phyloP scores from a whole-genome alignment of 1,140 invertebrate species.

The Cephus cinctus region DNA sequence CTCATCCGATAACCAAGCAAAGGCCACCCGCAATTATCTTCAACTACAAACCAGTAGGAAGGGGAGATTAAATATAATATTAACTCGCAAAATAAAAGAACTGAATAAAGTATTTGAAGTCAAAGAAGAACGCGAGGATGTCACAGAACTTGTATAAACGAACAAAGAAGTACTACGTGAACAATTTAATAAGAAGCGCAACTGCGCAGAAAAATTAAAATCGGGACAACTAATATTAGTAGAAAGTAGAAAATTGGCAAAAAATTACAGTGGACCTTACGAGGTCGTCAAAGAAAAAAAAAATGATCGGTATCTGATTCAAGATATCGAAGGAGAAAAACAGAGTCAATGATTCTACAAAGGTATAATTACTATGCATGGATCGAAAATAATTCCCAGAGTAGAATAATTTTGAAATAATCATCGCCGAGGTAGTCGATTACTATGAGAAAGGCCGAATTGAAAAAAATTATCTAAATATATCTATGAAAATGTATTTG shows the following conservation, averaged over 20 bases:
- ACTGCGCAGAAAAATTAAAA: too few relatives aligned
- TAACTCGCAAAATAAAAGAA: slow-evolving; percentile 6
- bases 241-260: too few relatives aligned
- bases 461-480: neutral
- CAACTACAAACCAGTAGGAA: slow-evolving; percentile 5
- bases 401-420: slow-evolving; percentile 2
- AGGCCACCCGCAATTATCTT: slow-evolving; percentile 5
- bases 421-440: slow-evolving; percentile 6
- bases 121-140: slow-evolving; percentile 7
- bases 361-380: slow-evolving; percentile 1
- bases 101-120: slow-evolving; percentile 8
- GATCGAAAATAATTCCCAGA: slow-evolving; percentile 1
- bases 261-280: too few relatives aligned
- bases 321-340: slow-evolving; percentile 2
- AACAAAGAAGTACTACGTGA: neutral
- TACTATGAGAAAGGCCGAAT: slow-evolving; percentile 4
- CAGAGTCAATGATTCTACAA: slow-evolving; percentile 1
- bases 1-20: slow-evolving; percentile 10
- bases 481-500: too few relatives aligned
- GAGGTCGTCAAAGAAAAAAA: too few relatives aligned
- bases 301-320: too few relatives aligned
- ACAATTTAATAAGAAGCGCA: slow-evolving; percentile 8
- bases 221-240: too few relatives aligned
- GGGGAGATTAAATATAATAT: slow-evolving; percentile 1
- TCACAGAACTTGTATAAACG: slow-evolving; percentile 5